Base-by-base conservation (phyloP, 2,113 vertebrate species). In the Panthera leo region DNA sequence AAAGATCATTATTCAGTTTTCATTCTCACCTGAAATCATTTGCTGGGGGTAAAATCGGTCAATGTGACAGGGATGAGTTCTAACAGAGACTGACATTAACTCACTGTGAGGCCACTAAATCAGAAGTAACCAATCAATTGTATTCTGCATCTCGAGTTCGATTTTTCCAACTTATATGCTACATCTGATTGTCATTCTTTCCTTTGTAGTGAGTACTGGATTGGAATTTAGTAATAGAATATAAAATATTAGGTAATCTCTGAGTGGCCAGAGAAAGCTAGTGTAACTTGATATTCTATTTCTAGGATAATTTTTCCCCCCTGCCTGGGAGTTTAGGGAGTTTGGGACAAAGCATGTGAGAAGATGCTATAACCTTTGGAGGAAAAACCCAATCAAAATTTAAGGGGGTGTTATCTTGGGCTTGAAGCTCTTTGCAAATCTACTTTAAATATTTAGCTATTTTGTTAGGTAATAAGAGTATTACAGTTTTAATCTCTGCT, bases 401-500 rank as follows among this genome's bases (percentile, higher is more conserved):
- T 61, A 89, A 86, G 95, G 71, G 51, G 63, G 23, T 92, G 75
- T 94, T 96, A 53, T 96, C 94, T 98, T 97, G 92, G 76, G 80
- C 63, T 23, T 67, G 95, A 97, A 97, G 67, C n/a, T 95, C 88
- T 96, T 98, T 97, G 92, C 83, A 96, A 92, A 5, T 93, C 87
- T 89, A 29, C 84, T 96, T 97, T 94, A 98, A 98, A 96, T 97
- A 96, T 97, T 97, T 98, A 97, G 92, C 83, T 93, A 76, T 97
- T 96, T 97, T 95, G 95, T 96, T 97, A 95, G 90, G 91, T 96
- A 96, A 97, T 97, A 90, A 94, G 88, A 97, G 95, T 89, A 93
- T 97, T 97, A 97, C 88, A 93, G 89, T 90, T 96, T 85, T 98
- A 97, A 97, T 98, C 92, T 97, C 91, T 87, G 73, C 96, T 97